phyloP scores from a whole-genome alignment of 2,888 invertebrate species.

The Elegia similella region DNA sequence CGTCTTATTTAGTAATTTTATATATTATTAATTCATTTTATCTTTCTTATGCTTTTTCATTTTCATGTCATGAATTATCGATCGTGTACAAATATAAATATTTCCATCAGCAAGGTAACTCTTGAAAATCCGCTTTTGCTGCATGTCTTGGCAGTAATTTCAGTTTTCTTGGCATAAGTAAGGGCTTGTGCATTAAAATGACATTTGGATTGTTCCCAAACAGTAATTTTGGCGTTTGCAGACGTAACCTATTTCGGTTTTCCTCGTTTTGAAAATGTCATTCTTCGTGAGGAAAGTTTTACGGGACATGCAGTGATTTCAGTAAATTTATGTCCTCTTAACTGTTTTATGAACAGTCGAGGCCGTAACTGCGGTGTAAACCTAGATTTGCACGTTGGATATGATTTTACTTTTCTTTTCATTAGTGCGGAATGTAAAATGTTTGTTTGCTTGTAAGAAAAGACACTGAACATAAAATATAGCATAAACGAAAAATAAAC shows the following conservation, averaged over 20 bases:
- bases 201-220: slow-evolving; percentile 63
- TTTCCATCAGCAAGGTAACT: neutral
- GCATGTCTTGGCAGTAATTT: slow-evolving; percentile 22
- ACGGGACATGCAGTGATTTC: slow-evolving; percentile 1
- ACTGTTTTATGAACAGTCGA: slow-evolving; percentile 6
- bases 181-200: slow-evolving; percentile 39
- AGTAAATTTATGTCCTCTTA: slow-evolving; percentile 5
- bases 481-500: too few species aligned
- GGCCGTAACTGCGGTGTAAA: slow-evolving; percentile 2
- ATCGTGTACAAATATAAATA: neutral
- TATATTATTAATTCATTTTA: too few species aligned
- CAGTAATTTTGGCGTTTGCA: slow-evolving; percentile 46
- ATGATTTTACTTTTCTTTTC: neutral
- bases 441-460: neutral
- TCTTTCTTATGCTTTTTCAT: too few species aligned
- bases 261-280: slow-evolving; percentile 15
- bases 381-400: neutral
- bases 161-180: slow-evolving; percentile 27
- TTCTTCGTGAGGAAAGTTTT: slow-evolving; percentile 3
- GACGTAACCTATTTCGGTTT: slow-evolving; percentile 33
- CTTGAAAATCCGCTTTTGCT: neutral
- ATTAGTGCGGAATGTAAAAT: neutral
- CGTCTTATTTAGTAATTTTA: too few species aligned
- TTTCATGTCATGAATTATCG: too few species aligned
- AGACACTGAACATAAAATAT: too few species aligned